Evolutionary conservation across 2,113 vertebrate genomes (phyloP).

Genomic region (Misgurnus mizolepis): DNA sequence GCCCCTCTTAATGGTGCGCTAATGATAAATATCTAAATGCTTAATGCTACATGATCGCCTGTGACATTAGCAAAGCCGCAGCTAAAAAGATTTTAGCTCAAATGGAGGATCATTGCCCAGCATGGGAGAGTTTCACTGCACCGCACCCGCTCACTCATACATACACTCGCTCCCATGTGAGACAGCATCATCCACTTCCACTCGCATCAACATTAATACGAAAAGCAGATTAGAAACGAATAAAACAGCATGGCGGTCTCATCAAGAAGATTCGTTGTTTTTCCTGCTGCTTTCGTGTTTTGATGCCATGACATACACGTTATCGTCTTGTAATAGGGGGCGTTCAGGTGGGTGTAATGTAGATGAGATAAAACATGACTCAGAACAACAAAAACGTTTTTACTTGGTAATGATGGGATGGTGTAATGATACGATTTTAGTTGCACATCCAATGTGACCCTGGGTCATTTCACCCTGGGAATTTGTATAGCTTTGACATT

Average conservation of each 20-base stretch:
- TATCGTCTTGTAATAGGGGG: conserved; percentile 4
- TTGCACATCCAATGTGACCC: too few species aligned
- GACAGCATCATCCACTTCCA: conserved; percentile 10
- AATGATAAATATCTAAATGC: conserved; percentile 56
- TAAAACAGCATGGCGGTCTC: conserved; percentile 20
- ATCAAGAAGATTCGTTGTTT: conserved; percentile 12
- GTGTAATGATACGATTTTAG: too few species aligned
- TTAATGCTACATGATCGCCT: conserved; percentile 59
- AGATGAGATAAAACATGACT: too few species aligned
- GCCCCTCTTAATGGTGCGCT: conserved; percentile 38
- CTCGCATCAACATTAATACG: conserved; percentile 28
- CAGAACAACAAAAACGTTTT: too few species aligned
- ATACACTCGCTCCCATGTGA: conserved; percentile 21
- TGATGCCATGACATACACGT: conserved; percentile 18
- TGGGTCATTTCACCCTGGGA: too few species aligned
- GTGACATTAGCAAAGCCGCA: conserved; percentile 53
- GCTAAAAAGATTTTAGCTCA: conserved; percentile 48
- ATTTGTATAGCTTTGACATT: too few species aligned
- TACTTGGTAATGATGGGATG: too few species aligned
- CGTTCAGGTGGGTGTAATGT: background rate
- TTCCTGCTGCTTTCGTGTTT: conserved; percentile 3
- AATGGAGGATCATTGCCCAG: conserved; percentile 51
- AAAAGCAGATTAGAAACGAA: conserved; percentile 25
- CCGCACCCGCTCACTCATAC: background rate
- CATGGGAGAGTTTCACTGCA: conserved; percentile 23